Conservation (phyloP, 1,140 invertebrate species). For the Trinorchestia longiramus region DNA sequence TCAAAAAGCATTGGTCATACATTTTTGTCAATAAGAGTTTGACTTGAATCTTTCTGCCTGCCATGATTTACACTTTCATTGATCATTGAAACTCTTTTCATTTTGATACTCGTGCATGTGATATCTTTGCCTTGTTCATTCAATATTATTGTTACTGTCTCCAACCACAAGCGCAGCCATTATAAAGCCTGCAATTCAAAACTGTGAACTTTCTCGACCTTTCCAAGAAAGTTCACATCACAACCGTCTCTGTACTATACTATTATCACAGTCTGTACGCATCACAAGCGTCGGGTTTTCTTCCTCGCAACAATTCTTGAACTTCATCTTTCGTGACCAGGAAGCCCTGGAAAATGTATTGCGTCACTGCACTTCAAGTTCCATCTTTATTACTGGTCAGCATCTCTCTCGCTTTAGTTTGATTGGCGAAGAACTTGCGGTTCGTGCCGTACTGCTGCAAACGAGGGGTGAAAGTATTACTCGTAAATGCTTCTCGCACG, state of each 20-base stretch:
- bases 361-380: slow-evolving; percentile 2
- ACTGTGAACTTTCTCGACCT: neutral
- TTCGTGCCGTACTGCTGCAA: neutral
- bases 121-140: neutral
- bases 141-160: neutral
- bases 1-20: no score
- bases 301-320: slow-evolving; percentile 10
- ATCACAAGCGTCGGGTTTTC: neutral
- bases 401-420: slow-evolving; percentile 24
- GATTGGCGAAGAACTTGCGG: slow-evolving; percentile 1
- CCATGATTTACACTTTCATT: neutral
- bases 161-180: neutral
- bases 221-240: no score
- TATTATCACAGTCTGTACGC: neutral
- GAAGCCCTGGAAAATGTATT: slow-evolving; percentile 1
- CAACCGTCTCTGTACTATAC: no score
- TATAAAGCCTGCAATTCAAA: neutral
- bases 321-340: slow-evolving; percentile 43
- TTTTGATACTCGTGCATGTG: neutral
- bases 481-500: neutral
- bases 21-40: no score
- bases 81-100: neutral
- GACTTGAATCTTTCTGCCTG: neutral
- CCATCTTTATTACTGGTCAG: slow-evolving; percentile 1
- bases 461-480: slow-evolving; percentile 37